These are phyloP conservation scores for Nothoprocta pentlandii DNA, from an alignment of 2,113 vertebrate species.

Conservation along the genomic window DNA sequence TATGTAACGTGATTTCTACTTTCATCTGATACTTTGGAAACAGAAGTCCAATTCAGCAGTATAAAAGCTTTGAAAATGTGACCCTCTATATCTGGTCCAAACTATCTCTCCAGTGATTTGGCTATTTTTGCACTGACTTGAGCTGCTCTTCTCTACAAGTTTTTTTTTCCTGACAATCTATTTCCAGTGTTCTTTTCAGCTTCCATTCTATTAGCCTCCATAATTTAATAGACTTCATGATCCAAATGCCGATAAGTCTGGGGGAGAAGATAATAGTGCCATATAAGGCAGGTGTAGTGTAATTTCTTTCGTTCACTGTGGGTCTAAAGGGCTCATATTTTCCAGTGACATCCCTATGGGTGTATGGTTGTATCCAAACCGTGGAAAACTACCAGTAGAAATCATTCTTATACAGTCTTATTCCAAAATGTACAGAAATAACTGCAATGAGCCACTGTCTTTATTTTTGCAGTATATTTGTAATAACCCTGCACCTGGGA, in stretches of 20 bases:
- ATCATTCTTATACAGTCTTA: conserved; percentile 10
- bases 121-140: conserved; percentile 44
- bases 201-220: conserved; percentile 42
- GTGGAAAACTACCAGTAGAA: conserved; percentile 48
- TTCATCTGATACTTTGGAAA: conserved; percentile 31
- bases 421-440: conserved; percentile 44
- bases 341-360: conserved; percentile 43
- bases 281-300: conserved; percentile 33
- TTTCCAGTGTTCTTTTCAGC: conserved; percentile 52
- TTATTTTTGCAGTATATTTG: conserved; percentile 43
- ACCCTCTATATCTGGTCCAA: conserved; percentile 46
- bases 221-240: conserved; percentile 4
- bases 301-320: conserved; percentile 53
- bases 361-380: neutral
- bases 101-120: conserved; percentile 39
- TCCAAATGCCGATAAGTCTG: conserved; percentile 29
- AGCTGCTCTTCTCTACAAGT: conserved; percentile 35
- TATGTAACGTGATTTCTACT: neutral
- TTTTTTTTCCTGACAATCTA: conserved; percentile 39
- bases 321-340: conserved; percentile 33
- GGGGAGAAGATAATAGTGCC: conserved; percentile 34
- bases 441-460: conserved; percentile 1
- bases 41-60: neutral
- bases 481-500: neutral
- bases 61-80: conserved; percentile 57